phyloP scores from a whole-genome alignment of 92 coral and sea anemone genomes.

The Actinernus sp. region DNA sequence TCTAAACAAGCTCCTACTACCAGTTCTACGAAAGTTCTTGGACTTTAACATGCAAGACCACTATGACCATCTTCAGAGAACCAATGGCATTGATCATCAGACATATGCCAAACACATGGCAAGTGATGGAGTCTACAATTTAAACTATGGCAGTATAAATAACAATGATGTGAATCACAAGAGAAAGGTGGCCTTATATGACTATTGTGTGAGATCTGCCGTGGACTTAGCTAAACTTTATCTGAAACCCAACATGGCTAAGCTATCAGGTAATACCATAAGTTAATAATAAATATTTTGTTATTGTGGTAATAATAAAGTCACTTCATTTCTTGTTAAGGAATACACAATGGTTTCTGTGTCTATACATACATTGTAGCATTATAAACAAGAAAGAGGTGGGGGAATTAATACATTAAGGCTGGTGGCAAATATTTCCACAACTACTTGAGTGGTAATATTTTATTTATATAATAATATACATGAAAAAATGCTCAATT shows the following conservation, averaged over 20 bases:
- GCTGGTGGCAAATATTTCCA: too few relatives aligned
- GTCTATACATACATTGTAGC: too few relatives aligned
- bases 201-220: slow-evolving; percentile 69
- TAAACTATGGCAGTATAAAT: slow-evolving; percentile 84
- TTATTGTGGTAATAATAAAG: too few relatives aligned
- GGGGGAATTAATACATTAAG: too few relatives aligned
- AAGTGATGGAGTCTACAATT: slow-evolving; percentile 11
- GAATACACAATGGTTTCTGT: too few relatives aligned
- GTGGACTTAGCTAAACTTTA: slow-evolving; percentile 79
- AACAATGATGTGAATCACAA: slow-evolving; percentile 56
- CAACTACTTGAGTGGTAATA: too few relatives aligned
- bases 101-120: slow-evolving; percentile 13
- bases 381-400: too few relatives aligned
- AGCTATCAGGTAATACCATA: slow-evolving; percentile 80
- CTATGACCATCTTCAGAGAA: slow-evolving; percentile 29
- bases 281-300: too few relatives aligned
- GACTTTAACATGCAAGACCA: slow-evolving; percentile 58
- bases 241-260: slow-evolving; percentile 85
- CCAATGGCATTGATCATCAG: slow-evolving; percentile 55
- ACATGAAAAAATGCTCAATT: too few relatives aligned
- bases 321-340: too few relatives aligned
- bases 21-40: slow-evolving; percentile 56
- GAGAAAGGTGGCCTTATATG: too few relatives aligned
- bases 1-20: slow-evolving; percentile 69
- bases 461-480: too few relatives aligned